phyloP scores from a whole-genome alignment of 2,888 invertebrate species.

The Leptopilina syphax region DNA sequence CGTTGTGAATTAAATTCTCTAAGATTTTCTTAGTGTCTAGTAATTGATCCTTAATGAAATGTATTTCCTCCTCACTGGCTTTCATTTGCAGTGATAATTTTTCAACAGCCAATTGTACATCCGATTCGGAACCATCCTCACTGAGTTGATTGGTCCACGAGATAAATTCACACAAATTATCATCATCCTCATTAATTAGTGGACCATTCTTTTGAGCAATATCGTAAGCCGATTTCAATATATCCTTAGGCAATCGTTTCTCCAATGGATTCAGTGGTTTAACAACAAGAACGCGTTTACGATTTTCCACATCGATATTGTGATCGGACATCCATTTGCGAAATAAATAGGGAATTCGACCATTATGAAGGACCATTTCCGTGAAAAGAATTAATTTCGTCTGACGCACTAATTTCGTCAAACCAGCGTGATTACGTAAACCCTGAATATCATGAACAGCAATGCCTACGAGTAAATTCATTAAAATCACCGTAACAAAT shows the following conservation, averaged over 20 bases:
- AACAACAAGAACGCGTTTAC: constrained; percentile 75
- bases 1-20: constrained; percentile 62
- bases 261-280: constrained; percentile 77
- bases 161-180: constrained; percentile 58
- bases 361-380: constrained; percentile 76
- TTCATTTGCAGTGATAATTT: constrained; percentile 64
- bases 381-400: constrained; percentile 77
- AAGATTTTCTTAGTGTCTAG: constrained; percentile 68
- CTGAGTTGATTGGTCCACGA: constrained; percentile 63
- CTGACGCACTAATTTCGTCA: constrained; percentile 77
- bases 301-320: constrained; percentile 74
- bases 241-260: constrained; percentile 76
- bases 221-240: constrained; percentile 76
- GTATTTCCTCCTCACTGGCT: constrained; percentile 66
- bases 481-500: constrained; percentile 75
- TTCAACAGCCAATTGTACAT: constrained; percentile 61
- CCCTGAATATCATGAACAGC: constrained; percentile 77
- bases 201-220: constrained; percentile 74
- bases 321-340: constrained; percentile 75
- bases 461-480: constrained; percentile 76
- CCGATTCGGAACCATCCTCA: constrained; percentile 59
- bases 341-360: constrained; percentile 73
- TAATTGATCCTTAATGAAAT: constrained; percentile 67
- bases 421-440: constrained; percentile 77
- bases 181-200: constrained; percentile 63